Evolutionary conservation across 1,140 invertebrate genomes (phyloP), one percentile per base, ranked within the genome.

Genomic region (Tetramorium alpestre): DNA sequence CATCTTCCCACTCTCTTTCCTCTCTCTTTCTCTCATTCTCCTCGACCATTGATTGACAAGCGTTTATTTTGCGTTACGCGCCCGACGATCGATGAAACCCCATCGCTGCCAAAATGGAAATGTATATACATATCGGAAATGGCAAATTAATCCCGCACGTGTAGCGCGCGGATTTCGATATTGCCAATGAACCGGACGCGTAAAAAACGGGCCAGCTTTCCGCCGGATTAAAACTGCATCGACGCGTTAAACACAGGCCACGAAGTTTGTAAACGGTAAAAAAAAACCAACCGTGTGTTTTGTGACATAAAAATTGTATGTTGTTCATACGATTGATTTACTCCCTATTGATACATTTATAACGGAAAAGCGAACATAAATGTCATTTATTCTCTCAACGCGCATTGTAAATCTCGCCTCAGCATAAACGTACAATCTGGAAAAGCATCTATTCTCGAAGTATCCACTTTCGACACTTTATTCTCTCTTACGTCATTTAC

Each of bases 121-220:
- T 70, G 85, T 73, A 82, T 82, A 82, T 73, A 82, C 64, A 81
- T 86, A 86, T 86, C 77, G 85, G 85, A 81, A 81, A 86, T 86
- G 85, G 76, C 76, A 67, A 81, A 86, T 86, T 86, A 86, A 86
- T 86, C 47, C 85, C 64, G 64, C 80, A 65, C 69, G 80, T 60
- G 80, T 47, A 65, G 41, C 47, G 58, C 58, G 8, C 44, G 82
- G 82, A 75, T 76, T 77, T 85, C 58, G 82, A 85, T 77, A 77
- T 56, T 85, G 58, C 47, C 73, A 77, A 77, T 85, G 82, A 75
- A 77, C 47, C 72, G 82, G 56, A 65, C 47, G 60, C 60, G 70
- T 76, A 75, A 77, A 85, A 85, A 85, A 51, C 73, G 60, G 73
- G 22, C 73, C 82, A 77, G 73, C 73, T 85, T 85, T 64, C 82